A percentile compares a stretch with the other conserved stretches of the same genome.
Conservation (phyloP, 2,888 invertebrate genomes). For the Synergus japonicus region DNA sequence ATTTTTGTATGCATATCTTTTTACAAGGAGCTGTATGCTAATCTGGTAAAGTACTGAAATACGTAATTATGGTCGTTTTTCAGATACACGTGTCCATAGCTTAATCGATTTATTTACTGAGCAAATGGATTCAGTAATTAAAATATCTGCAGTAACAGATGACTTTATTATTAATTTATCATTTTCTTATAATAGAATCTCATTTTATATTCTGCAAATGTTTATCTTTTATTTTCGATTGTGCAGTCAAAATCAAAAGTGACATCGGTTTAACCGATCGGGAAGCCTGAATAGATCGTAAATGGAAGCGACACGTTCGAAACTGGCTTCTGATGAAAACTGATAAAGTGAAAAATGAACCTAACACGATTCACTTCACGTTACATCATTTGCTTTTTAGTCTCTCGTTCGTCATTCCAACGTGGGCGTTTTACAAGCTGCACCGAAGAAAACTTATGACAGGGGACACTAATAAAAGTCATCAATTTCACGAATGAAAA, state of each 20-base stretch:
- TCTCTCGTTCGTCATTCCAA: constrained; percentile 37
- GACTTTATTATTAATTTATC: background rate
- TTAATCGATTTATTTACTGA: constrained; percentile 5
- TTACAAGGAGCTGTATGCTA: background rate
- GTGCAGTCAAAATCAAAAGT: constrained; percentile 9
- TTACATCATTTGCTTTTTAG: constrained; percentile 39
- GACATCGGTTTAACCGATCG: constrained; percentile 28
- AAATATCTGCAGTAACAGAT: background rate
- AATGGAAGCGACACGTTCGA: constrained; percentile 40
- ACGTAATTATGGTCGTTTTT: constrained; percentile 20
- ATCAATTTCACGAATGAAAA: constrained; percentile 16
- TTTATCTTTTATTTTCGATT: background rate
- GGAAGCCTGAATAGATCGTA: constrained; percentile 20
- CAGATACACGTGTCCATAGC: constrained; percentile 1
- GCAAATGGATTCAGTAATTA: background rate
- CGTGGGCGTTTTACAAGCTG: constrained; percentile 35
- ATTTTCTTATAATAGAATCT: background rate
- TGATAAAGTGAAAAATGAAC: constrained; percentile 40
- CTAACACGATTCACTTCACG: constrained; percentile 26
- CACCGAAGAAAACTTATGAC: constrained; percentile 25
- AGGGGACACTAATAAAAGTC: constrained; percentile 26
- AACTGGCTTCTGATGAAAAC: constrained; percentile 40
- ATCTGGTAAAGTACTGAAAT: background rate
- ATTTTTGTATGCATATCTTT: constrained; percentile 11
- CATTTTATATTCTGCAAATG: too few species aligned